Conservation (phyloP, 2,797 vertebrate species). For the Balearica regulorum region DNA sequence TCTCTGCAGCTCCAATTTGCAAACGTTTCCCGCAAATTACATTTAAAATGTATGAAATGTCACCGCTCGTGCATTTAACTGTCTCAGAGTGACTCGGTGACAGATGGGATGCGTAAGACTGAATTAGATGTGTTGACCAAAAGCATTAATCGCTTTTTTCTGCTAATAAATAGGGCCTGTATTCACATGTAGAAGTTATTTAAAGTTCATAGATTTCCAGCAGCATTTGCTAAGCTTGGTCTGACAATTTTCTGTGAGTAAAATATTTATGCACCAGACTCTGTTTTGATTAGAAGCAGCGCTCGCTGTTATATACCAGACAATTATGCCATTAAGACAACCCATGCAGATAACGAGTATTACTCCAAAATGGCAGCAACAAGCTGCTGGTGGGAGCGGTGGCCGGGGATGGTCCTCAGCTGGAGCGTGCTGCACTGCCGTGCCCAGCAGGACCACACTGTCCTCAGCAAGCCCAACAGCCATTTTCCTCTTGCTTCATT, state of each 20-base stretch:
- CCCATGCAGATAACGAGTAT: neutral
- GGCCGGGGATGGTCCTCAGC: neutral
- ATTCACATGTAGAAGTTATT: neutral
- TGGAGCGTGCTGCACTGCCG: fast-evolving
- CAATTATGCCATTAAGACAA: neutral
- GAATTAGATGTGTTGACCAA: neutral
- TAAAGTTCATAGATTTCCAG: neutral
- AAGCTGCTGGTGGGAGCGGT: neutral
- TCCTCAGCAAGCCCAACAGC: neutral
- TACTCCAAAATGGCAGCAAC: neutral
- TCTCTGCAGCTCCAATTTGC: neutral
- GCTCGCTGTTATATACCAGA: neutral
- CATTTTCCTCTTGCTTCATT: neutral
- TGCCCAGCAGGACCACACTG: neutral
- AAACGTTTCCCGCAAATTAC: neutral
- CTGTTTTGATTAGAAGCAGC: neutral
- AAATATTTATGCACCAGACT: neutral
- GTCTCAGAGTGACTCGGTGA: neutral
- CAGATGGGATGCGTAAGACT: neutral
- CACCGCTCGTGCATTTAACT: neutral
- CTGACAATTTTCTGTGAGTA: neutral
- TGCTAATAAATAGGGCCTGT: neutral
- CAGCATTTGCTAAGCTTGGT: neutral
- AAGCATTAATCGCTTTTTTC: neutral
- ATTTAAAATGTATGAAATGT: slow-evolving; percentile 28